These are phyloP conservation scores for Muscicapa comitata DNA, from an alignment of 2,797 vertebrate species.

Conservation along the genomic window DNA sequence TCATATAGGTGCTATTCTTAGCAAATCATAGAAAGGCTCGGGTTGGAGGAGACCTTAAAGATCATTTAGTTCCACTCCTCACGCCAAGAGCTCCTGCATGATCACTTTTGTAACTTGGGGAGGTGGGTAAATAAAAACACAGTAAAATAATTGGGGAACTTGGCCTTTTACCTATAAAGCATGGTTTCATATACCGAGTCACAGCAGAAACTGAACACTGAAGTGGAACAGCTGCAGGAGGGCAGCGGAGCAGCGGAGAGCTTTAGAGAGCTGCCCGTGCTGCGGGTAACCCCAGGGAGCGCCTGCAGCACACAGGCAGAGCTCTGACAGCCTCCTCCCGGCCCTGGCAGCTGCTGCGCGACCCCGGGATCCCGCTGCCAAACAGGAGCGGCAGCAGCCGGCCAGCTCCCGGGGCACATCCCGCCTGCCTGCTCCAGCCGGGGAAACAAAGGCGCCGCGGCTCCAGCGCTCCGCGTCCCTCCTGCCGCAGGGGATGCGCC, in stretches of 20 bases:
- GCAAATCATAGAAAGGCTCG: neutral
- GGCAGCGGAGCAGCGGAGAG: neutral
- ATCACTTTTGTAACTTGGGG: neutral
- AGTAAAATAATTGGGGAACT: neutral
- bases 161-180: neutral
- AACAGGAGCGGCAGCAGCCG: accelerated
- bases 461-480: neutral
- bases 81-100: neutral
- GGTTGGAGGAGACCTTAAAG: neutral
- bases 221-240: neutral
- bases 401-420: accelerated
- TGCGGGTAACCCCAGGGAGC: accelerated
- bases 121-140: accelerated
- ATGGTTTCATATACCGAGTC: neutral
- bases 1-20: neutral
- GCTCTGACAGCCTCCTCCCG: neutral
- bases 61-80: neutral
- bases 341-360: neutral
- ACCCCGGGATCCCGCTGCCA: accelerated
- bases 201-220: accelerated
- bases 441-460: neutral
- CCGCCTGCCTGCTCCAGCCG: neutral
- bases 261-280: neutral
- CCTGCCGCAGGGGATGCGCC: neutral
- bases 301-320: accelerated